phyloP scores from a whole-genome alignment of 1,140 invertebrate species.

The Ditylenchus dipsaci region DNA sequence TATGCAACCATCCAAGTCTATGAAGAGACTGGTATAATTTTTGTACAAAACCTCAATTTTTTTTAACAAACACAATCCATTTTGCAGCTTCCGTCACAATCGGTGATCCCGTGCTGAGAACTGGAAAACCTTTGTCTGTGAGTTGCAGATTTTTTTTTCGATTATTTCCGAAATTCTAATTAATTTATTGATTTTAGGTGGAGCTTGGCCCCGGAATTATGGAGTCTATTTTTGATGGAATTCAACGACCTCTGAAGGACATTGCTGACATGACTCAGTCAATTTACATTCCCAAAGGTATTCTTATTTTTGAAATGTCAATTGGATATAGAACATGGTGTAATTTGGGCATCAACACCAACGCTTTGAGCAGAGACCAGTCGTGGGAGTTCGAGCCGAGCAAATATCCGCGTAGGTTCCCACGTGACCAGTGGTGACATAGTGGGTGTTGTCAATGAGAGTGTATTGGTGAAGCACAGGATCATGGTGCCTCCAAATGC shows the following conservation, averaged over 20 bases:
- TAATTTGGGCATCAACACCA: slow-evolving; percentile 71
- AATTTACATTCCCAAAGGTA: slow-evolving; percentile 98
- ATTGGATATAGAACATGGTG: background rate
- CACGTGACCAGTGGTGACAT: slow-evolving; percentile 97
- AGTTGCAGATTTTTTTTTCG: too few species aligned
- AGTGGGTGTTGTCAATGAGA: slow-evolving; percentile 91
- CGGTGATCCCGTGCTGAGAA: slow-evolving; percentile 93
- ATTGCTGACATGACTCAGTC: slow-evolving; percentile 86
- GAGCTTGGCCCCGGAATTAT: slow-evolving; percentile 98
- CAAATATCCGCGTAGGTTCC: slow-evolving; percentile 79
- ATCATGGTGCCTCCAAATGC: slow-evolving; percentile 86
- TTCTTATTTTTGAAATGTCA: background rate
- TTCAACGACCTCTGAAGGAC: slow-evolving; percentile 93
- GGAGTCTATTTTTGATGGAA: slow-evolving; percentile 98
- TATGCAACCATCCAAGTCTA: slow-evolving; percentile 99
- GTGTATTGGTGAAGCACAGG: slow-evolving; percentile 92
- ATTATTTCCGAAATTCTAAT: too few species aligned
- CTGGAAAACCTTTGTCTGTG: slow-evolving; percentile 86
- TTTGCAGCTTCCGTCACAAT: slow-evolving; percentile 84
- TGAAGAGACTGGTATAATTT: slow-evolving; percentile 80
- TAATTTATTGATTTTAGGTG: slow-evolving; percentile 62
- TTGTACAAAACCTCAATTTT: background rate
- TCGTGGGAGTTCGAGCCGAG: slow-evolving; percentile 87
- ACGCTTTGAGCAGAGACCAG: slow-evolving; percentile 74
- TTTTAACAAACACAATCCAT: slow-evolving; percentile 21